phyloP scores from a whole-genome alignment of 1,140 invertebrate genomes.

The Myzus persicae region DNA sequence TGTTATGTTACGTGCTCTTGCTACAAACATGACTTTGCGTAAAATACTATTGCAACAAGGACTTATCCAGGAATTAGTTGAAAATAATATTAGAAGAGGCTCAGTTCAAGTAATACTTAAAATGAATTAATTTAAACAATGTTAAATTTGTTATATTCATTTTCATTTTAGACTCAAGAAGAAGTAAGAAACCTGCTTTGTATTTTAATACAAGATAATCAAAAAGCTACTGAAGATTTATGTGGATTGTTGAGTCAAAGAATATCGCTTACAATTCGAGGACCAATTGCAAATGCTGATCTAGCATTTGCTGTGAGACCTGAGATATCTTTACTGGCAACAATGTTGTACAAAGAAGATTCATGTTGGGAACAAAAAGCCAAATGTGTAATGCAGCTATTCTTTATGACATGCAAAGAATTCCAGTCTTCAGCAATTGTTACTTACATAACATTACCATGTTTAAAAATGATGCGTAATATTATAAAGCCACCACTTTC shows the following conservation, averaged over 20 bases:
- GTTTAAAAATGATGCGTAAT: constrained; percentile 82
- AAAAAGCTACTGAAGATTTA: constrained; percentile 85
- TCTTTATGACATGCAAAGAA: constrained; percentile 77
- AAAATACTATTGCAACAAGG: constrained; percentile 84
- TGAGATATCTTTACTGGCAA: constrained; percentile 88
- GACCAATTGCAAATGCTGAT: constrained; percentile 73
- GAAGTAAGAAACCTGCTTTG: constrained; percentile 88
- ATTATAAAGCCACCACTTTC: constrained; percentile 77
- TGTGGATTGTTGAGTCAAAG: constrained; percentile 83
- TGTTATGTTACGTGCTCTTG: constrained; percentile 89
- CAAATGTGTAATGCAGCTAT: constrained; percentile 81
- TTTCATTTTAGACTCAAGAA: constrained; percentile 73
- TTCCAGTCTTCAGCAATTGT: constrained; percentile 77
- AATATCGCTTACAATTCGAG: constrained; percentile 78
- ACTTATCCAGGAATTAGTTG: constrained; percentile 87
- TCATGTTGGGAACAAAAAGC: constrained; percentile 94
- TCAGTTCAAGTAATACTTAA: constrained; percentile 70
- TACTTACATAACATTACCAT: constrained; percentile 81
- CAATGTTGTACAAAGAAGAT: constrained; percentile 89
- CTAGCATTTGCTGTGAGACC: constrained; percentile 81
- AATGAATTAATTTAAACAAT: not conserved
- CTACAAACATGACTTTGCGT: constrained; percentile 80
- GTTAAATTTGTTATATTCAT: not conserved
- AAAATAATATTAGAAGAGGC: constrained; percentile 86
- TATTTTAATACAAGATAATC: constrained; percentile 88